Conservation (phyloP, 1,140 invertebrate genomes). For the Gryon sp. region DNA sequence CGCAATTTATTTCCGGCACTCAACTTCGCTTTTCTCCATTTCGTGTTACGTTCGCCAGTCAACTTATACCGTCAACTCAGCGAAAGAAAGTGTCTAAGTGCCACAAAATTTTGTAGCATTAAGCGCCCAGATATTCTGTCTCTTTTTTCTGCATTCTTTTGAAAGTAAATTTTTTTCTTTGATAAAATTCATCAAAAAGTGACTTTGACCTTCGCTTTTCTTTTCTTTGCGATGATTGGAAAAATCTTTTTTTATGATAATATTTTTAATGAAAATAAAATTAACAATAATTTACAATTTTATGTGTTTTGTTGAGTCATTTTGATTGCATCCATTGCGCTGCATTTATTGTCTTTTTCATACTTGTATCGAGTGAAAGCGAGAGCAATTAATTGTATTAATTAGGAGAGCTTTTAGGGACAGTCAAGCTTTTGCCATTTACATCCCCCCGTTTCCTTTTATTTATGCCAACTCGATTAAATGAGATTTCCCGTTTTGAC, state of each 20-base stretch:
- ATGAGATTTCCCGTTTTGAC: conserved; percentile 65
- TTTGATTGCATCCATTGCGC: conserved; percentile 44
- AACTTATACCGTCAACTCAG: conserved; percentile 23
- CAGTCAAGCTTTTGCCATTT: conserved; percentile 54
- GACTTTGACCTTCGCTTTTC: too few relatives aligned
- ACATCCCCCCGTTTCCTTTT: conserved; percentile 62
- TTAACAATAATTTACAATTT: too few relatives aligned
- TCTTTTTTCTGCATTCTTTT: too few relatives aligned
- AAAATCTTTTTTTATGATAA: too few relatives aligned
- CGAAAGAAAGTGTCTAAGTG: conserved; percentile 46
- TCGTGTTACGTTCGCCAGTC: conserved; percentile 20
- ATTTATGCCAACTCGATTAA: conserved; percentile 74
- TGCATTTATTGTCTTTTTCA: conserved; percentile 34
- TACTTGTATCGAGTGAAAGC: conserved; percentile 10
- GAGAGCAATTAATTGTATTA: conserved; percentile 73
- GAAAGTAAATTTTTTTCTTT: too few relatives aligned
- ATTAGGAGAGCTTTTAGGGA: conserved; percentile 74
- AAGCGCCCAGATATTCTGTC: conserved; percentile 14
- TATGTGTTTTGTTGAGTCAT: conserved; percentile 33
- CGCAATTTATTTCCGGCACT: conserved; percentile 63
- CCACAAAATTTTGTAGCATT: conserved; percentile 49
- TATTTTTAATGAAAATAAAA: too few relatives aligned
- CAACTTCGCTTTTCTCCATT: conserved; percentile 48
- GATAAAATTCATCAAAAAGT: too few relatives aligned
- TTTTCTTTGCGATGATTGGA: too few relatives aligned